phyloP scores from a whole-genome alignment of 2,888 invertebrate species.

The Axea sp. region DNA sequence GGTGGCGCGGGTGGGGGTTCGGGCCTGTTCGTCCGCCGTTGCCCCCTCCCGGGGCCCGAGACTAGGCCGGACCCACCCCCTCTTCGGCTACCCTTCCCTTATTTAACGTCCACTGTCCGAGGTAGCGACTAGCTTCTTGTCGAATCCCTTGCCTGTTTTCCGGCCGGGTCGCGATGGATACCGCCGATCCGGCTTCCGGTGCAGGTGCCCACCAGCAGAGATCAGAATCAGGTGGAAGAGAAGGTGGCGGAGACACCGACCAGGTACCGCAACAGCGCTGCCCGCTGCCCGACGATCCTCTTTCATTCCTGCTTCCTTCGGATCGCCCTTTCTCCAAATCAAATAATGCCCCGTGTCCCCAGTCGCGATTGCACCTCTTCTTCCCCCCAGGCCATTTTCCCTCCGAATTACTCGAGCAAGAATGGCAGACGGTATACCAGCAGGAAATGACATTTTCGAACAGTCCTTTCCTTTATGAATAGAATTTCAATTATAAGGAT shows the following conservation, averaged over 20 bases:
- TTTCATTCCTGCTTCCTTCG: no score
- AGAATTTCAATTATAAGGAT: no score
- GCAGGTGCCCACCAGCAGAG: conserved; percentile 62
- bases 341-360: no score
- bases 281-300: conserved; percentile 36
- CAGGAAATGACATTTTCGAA: no score
- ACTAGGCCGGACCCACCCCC: conserved; percentile 56
- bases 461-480: no score
- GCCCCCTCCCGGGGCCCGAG: conserved; percentile 21
- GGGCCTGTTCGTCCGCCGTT: no score
- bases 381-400: no score
- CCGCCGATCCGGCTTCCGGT: conserved; percentile 49
- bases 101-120: conserved; percentile 61
- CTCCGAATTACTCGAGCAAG: no score
- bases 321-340: no score
- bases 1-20: no score
- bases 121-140: conserved; percentile 58
- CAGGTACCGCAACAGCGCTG: conserved; percentile 27
- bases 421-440: no score
- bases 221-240: conserved; percentile 39
- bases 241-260: conserved; percentile 26
- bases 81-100: conserved; percentile 48
- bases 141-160: conserved; percentile 61
- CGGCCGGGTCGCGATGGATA: conserved; percentile 53
- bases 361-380: no score